Conservation (phyloP, 2,797 vertebrate species). For the Chloroceryle amazona region DNA sequence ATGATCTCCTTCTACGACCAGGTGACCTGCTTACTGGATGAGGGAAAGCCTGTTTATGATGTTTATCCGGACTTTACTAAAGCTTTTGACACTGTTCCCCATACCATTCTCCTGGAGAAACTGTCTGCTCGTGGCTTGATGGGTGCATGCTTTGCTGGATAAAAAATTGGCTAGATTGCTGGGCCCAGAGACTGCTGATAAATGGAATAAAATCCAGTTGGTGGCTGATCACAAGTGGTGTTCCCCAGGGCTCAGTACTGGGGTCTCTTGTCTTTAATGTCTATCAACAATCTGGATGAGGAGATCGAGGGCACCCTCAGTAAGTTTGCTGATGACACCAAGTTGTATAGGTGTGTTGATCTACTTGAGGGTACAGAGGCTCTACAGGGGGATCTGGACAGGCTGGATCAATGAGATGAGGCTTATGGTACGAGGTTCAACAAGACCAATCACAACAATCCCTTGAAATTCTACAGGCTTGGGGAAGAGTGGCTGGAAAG, state of each 20-base stretch:
- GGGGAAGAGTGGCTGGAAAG: background rate
- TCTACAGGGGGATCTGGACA: background rate
- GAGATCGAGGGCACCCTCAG: background rate
- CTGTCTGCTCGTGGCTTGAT: background rate
- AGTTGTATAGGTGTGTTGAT: background rate
- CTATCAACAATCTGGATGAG: background rate
- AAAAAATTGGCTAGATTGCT: background rate
- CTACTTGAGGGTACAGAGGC: background rate
- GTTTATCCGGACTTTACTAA: background rate
- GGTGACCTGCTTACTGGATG: background rate
- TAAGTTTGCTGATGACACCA: background rate
- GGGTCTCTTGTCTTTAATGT: background rate
- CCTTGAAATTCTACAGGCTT: background rate
- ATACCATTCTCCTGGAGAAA: background rate
- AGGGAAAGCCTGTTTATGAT: background rate
- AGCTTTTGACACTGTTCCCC: background rate
- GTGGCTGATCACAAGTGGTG: background rate
- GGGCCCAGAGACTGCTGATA: background rate
- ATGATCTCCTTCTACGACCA: background rate
- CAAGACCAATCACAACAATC: background rate
- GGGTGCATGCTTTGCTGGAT: background rate
- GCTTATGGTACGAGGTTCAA: background rate
- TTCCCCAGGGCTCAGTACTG: background rate
- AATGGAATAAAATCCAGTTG: background rate
- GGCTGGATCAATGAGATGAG: background rate